Conservation (phyloP, 2,797 vertebrate species). For the Graptemys geographica region DNA sequence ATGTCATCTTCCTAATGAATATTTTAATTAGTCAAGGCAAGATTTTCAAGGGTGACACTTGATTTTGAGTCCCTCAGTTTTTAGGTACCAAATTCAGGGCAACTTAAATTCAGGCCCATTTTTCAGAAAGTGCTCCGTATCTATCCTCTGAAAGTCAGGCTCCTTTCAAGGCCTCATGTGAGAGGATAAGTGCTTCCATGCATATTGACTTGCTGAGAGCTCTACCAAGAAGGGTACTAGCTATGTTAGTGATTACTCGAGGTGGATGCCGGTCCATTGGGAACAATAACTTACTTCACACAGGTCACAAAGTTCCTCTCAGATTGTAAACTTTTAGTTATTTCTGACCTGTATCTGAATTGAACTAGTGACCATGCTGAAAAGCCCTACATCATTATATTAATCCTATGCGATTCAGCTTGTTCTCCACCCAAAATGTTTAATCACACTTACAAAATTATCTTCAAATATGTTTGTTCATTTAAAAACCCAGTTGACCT, state of each 20-base stretch:
- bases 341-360: background rate
- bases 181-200: background rate
- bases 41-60: background rate
- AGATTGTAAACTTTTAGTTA: background rate
- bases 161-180: background rate
- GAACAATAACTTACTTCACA: background rate
- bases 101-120: background rate
- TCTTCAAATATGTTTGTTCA: background rate
- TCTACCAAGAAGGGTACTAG: background rate
- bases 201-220: background rate
- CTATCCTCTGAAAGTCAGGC: background rate
- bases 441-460: background rate
- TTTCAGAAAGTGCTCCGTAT: background rate
- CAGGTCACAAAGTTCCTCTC: fast-evolving
- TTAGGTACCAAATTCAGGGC: background rate
- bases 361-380: fast-evolving
- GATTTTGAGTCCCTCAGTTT: background rate
- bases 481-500: constrained; percentile 55
- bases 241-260: background rate
- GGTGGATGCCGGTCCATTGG: background rate
- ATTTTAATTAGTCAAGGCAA: background rate
- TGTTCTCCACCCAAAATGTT: background rate
- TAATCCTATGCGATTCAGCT: background rate
- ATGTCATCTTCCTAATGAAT: no score
- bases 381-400: background rate